Percentiles rank a stretch among this genome's conserved stretches.
phyloP scores from a whole-genome alignment of 2,797 vertebrate species.

The Schizopygopsis pylzovi region DNA sequence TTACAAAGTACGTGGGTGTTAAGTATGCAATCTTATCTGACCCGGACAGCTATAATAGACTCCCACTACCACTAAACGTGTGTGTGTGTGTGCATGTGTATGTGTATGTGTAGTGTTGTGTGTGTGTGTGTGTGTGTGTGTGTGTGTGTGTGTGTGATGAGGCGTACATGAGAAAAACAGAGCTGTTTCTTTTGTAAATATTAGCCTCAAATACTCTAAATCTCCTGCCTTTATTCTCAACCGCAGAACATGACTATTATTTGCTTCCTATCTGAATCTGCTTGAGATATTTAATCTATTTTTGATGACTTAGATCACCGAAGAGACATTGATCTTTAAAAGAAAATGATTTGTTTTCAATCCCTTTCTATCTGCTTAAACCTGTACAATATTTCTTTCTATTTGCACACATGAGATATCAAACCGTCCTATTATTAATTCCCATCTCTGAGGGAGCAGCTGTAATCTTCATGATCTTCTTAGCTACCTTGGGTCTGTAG shows the following conservation, averaged over 20 bases:
- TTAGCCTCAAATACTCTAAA: not conserved
- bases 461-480: constrained; percentile 32
- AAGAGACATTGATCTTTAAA: constrained; percentile 17
- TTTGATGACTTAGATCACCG: not conserved
- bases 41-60: constrained; percentile 43
- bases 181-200: constrained; percentile 23
- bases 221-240: not conserved
- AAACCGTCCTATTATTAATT: constrained; percentile 23
- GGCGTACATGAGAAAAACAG: not conserved
- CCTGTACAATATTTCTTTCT: not conserved
- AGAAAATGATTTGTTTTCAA: constrained; percentile 9
- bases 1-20: constrained; percentile 41
- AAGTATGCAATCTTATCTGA: constrained; percentile 45
- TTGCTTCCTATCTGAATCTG: not conserved
- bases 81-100: constrained; percentile 24
- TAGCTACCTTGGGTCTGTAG: constrained; percentile 13
- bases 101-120: not conserved
- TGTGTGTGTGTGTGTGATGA: not conserved
- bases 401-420: constrained; percentile 6
- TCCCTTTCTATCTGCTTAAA: constrained; percentile 25
- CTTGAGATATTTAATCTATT: constrained; percentile 3
- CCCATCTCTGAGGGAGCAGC: constrained; percentile 9
- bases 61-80: constrained; percentile 24
- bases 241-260: not conserved
- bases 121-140: not conserved